These are phyloP conservation scores for Heliothis virescens DNA, from an alignment of 1,140 invertebrate species.

Conservation along the genomic window DNA sequence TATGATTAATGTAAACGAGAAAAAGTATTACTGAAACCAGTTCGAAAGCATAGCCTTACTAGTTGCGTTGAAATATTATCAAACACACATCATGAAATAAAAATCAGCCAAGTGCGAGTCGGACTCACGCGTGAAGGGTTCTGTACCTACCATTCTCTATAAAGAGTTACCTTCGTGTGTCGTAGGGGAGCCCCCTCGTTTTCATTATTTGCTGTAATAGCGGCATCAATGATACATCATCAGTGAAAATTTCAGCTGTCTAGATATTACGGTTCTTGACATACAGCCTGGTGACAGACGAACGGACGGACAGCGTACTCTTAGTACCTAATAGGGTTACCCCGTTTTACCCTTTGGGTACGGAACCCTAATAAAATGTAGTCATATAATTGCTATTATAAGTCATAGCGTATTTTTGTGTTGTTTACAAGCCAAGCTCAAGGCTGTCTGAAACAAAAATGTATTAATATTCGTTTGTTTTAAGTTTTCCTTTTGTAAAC, in stretches of 20 bases:
- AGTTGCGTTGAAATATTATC: neutral
- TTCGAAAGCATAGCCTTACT: conserved; percentile 31
- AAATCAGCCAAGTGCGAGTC: neutral
- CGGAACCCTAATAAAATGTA: neutral
- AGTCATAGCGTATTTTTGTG: conserved; percentile 31
- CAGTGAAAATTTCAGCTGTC: no score
- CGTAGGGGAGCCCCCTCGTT: no score
- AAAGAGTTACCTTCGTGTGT: no score
- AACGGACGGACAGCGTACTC: no score
- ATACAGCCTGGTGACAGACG: no score
- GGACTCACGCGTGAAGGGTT: no score
- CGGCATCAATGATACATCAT: no score
- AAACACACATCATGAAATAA: neutral
- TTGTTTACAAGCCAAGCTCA: conserved; percentile 30
- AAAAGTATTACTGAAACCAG: conserved; percentile 33
- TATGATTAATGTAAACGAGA: conserved; percentile 41
- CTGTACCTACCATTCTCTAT: no score
- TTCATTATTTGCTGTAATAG: no score
- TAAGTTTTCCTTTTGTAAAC: neutral
- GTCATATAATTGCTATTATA: neutral
- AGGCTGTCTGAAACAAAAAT: conserved; percentile 21
- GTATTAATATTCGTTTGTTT: neutral
- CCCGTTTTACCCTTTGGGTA: no score
- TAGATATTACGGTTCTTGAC: no score
- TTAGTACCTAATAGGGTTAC: no score